Conservation (phyloP, 1,140 invertebrate genomes). For the Antheraea pernyi region DNA sequence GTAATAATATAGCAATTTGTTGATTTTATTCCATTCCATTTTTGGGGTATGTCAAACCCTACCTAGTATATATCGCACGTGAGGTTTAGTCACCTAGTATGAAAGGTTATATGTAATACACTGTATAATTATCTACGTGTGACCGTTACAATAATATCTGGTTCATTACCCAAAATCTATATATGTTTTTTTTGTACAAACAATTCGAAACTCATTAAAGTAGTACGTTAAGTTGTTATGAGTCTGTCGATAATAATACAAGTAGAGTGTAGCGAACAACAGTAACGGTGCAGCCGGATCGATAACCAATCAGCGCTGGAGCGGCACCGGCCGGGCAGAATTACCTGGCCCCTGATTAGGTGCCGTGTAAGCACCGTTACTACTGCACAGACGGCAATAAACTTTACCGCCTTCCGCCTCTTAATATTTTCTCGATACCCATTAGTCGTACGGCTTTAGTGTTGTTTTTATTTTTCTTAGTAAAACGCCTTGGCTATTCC, state of each 20-base stretch:
- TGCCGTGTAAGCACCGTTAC: conserved; percentile 18
- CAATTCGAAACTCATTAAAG: background rate
- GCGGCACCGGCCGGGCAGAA: conserved; percentile 8
- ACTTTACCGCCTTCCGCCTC: conserved; percentile 13
- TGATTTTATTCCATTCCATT: no score
- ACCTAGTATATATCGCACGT: no score
- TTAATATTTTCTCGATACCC: conserved; percentile 13
- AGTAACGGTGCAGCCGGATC: conserved; percentile 14
- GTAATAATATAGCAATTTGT: no score
- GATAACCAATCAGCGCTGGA: conserved; percentile 16
- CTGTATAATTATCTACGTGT: no score
- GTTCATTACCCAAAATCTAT: no score
- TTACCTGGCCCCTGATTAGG: conserved; percentile 19
- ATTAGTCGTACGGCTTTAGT: conserved; percentile 10
- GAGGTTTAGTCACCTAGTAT: no score
- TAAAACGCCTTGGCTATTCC: background rate
- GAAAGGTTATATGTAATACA: no score
- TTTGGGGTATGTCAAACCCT: no score
- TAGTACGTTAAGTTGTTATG: background rate
- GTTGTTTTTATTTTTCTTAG: background rate
- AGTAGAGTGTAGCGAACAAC: background rate
- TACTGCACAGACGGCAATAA: conserved; percentile 14
- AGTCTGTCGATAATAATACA: background rate
- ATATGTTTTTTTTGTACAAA: no score
- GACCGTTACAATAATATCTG: no score